phyloP scores from a whole-genome alignment of 2,797 vertebrate genomes.

The Acipenser oxyrinchus region DNA sequence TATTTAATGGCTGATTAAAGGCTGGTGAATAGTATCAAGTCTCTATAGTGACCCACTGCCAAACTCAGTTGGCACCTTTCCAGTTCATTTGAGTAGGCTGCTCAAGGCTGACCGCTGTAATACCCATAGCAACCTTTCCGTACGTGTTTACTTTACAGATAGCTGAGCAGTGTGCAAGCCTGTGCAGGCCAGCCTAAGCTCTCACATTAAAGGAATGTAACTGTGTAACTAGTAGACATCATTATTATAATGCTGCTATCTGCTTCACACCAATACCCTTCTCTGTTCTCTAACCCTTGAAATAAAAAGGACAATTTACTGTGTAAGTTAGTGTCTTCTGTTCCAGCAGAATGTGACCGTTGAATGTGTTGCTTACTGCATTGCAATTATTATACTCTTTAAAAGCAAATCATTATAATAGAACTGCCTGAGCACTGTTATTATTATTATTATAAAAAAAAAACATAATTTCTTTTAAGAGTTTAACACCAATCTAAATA shows the following conservation, averaged over 20 bases:
- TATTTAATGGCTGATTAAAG: background rate
- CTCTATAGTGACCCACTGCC: background rate
- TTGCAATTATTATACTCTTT: constrained; percentile 56
- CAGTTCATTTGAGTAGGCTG: fast-evolving
- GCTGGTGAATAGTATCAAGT: background rate
- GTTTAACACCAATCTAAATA: too few relatives aligned
- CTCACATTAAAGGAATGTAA: background rate
- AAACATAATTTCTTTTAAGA: too few relatives aligned
- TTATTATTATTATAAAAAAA: constrained; percentile 22
- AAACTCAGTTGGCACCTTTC: background rate
- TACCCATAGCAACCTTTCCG: background rate
- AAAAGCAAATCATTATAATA: constrained; percentile 50
- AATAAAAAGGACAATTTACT: background rate
- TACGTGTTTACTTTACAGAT: too few relatives aligned
- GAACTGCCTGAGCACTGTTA: constrained; percentile 45
- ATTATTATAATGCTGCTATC: background rate
- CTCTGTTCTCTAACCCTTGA: background rate
- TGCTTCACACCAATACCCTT: constrained; percentile 9
- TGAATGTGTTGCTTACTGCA: constrained; percentile 41
- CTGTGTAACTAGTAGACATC: constrained; percentile 9
- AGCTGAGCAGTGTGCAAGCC: too few relatives aligned
- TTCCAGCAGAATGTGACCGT: constrained; percentile 43
- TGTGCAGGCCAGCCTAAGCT: too few relatives aligned
- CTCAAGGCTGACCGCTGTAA: background rate
- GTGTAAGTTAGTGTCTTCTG: constrained; percentile 28